Evolutionary conservation across 2,888 invertebrate species (phyloP).

Genomic region (Junonia oenone): DNA sequence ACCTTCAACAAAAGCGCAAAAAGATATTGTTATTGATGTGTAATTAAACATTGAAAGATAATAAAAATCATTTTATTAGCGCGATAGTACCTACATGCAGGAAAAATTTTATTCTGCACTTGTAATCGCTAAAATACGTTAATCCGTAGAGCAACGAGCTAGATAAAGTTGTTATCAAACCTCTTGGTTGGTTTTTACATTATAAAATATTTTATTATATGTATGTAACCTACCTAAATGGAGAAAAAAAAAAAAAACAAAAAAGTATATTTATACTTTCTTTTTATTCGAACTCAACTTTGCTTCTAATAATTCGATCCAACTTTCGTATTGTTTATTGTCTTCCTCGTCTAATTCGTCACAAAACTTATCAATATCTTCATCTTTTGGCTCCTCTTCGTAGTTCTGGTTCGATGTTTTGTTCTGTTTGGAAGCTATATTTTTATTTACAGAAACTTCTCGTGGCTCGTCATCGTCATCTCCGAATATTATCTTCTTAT

Average conservation of each 20-base stretch:
- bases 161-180: too few species aligned
- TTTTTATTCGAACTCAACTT: slow-evolving; percentile 53
- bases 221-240: neutral
- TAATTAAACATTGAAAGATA: too few species aligned
- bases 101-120: too few species aligned
- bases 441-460: slow-evolving; percentile 25
- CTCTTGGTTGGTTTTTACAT: too few species aligned
- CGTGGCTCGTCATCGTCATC: slow-evolving; percentile 31
- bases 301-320: slow-evolving; percentile 65
- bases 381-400: slow-evolving; percentile 57
- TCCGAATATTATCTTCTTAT: slow-evolving; percentile 39
- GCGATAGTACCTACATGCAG: too few species aligned
- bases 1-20: slow-evolving; percentile 70
- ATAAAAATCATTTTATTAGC: too few species aligned
- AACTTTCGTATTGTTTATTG: slow-evolving; percentile 61
- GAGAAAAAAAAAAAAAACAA: neutral
- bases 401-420: slow-evolving; percentile 40
- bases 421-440: slow-evolving; percentile 24
- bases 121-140: too few species aligned
- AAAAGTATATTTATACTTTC: slow-evolving; percentile 8
- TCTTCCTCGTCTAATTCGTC: slow-evolving; percentile 63
- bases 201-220: neutral
- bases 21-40: slow-evolving; percentile 80
- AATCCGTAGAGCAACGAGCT: too few species aligned
- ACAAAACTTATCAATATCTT: slow-evolving; percentile 68